Base-by-base conservation (phyloP, 2,797 vertebrate species). In the Aplochiton taeniatus region DNA sequence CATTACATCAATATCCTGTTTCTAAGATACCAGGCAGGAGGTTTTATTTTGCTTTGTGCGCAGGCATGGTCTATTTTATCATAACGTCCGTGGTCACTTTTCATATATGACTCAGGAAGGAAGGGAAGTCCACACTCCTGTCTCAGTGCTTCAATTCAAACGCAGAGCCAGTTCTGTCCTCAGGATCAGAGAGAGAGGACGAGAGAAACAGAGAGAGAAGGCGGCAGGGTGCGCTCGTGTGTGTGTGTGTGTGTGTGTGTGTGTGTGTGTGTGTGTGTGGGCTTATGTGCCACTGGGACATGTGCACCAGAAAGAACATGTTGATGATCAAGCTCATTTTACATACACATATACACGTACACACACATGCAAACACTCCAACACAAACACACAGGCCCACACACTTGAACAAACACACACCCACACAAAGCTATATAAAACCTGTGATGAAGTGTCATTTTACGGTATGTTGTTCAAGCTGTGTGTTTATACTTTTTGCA, bases 1-100 rank as follows among this genome's bases (percentile, higher is more conserved):
- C 66, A 70, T 66, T 68, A 70, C 61, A 89, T 82, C 88, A 89
- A 88, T 88, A 90, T 90, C 90, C 91, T 84, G 83, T 88, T 76
- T 91, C 89, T 82, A 88, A 89, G 82, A 81, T 65, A 74, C 71
- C 87, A 88, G 84, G 83, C 87, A 92, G 94, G 92, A 95, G 94
- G 90, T 89, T 31, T 31, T 76, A 75, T 53, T 58, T 72, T 55
- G 61, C 63, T 47, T 58, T 57, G 65, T 74, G 73, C 70, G 62
- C 51, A 72, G 54, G 70, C 68, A 56, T 69, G 75, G 72, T 75
- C 82, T 68, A 45, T 83, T 78, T 84, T 61, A 77, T 51, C n/a
- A n/a, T 17, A 53, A 74, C 76, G 79, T 82, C 80, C 65, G 75
- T 16, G 62, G 77, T 64, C 63, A 77, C 59, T 63, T 76, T 74